Evolutionary conservation across 2,888 invertebrate species (phyloP).

Genomic region (Adelphocoris suturalis): DNA sequence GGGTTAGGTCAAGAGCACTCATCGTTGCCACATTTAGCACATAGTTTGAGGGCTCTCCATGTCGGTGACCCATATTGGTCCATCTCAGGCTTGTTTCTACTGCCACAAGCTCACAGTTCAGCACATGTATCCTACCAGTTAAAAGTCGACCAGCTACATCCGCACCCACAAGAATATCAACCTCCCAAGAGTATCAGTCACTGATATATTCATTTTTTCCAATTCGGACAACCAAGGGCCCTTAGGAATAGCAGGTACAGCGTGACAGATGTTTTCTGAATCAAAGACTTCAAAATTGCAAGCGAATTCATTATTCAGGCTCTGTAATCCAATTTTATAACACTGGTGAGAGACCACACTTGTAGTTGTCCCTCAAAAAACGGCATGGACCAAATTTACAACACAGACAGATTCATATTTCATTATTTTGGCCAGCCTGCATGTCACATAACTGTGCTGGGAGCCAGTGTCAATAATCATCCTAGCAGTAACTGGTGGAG

Average conservation of each 20-base stretch:
- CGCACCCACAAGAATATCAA: slow-evolving; percentile 62
- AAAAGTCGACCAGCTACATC: slow-evolving; percentile 47
- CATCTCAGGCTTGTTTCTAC: slow-evolving; percentile 34
- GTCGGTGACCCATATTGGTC: slow-evolving; percentile 45
- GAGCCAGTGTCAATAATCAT: slow-evolving; percentile 53
- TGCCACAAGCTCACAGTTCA: slow-evolving; percentile 19
- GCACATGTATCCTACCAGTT: neutral
- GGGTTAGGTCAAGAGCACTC: slow-evolving; percentile 69
- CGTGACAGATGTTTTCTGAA: slow-evolving; percentile 5
- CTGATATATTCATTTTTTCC: neutral
- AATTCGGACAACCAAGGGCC: slow-evolving; percentile 46
- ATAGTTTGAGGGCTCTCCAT: neutral
- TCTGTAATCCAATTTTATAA: slow-evolving; percentile 68
- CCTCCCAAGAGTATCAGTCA: slow-evolving; percentile 13
- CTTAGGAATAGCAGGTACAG: slow-evolving; percentile 33
- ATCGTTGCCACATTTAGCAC: neutral
- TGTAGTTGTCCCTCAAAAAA: slow-evolving; percentile 31
- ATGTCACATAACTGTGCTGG: slow-evolving; percentile 24
- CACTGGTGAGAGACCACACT: neutral
- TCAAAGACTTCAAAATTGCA: slow-evolving; percentile 57
- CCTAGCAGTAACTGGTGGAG: neutral
- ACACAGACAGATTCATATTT: neutral
- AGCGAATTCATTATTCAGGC: neutral
- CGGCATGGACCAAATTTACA: slow-evolving; percentile 14
- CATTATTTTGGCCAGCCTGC: neutral